Evolutionary conservation across 2,797 vertebrate species (phyloP), one percentile per base, ranked within the genome.

Genomic region (Falco peregrinus): DNA sequence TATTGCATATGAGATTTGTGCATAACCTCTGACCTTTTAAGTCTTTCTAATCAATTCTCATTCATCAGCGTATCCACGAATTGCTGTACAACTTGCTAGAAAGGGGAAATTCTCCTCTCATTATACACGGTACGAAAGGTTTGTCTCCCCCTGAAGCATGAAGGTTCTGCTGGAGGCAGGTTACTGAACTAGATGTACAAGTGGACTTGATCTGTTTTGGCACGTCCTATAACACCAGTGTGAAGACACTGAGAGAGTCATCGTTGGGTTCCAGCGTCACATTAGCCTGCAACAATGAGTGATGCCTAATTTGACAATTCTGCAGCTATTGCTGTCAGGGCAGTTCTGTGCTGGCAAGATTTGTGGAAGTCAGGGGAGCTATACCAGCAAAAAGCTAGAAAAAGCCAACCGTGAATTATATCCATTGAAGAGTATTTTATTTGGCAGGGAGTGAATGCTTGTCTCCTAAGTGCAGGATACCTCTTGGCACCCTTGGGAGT

Each of bases 171-270:
- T 93, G 91, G 75, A 93, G 90, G 75, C 90, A 92, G 56, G 89
- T 73, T 82, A 33, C 84, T 94, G 89, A 87, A 57, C 90, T 51
- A 77, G 77, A 45, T 95, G 87, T 89, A 7, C 37, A 7, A 89
- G 74, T 31, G 67, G 75, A 85, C 90, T 87, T 95, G 87, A 95
- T 95, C 64, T 74, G 89, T 89, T 91, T 35, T 96, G 95, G 84
- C 92, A 75, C 6, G 0, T 89, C 75, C 95, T 94, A 0, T 24
- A 80, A 67, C 0, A 0, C 81, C 75, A 25, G n/a, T 41, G 29
- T 3, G 48, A 60, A 91, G 84, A 85, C 70, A 33, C 41, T 0
- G 1, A 33, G 73, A 69, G 45, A 65, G 50, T 54, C 80, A 22
- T 9, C 0, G 0, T 13, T 28, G 63, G 37, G 63, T 48, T 73